These are phyloP conservation scores for Rallus crepitans DNA, from an alignment of 2,797 vertebrate genomes.

Conservation along the genomic window DNA sequence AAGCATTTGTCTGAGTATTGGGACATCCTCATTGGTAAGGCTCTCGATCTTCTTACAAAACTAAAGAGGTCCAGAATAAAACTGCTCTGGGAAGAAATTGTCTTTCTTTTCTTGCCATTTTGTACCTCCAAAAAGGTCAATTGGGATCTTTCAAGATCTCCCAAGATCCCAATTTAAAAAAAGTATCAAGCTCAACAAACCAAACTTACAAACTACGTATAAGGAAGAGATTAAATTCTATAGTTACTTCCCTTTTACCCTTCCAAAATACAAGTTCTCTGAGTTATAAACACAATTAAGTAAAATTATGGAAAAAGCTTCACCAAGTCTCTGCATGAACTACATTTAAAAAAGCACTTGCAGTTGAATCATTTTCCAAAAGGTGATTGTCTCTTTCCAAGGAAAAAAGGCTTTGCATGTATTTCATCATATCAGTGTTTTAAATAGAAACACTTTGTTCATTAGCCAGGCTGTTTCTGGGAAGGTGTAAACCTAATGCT, in stretches of 20 bases:
- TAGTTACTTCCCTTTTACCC: neutral
- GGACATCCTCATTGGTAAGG: neutral
- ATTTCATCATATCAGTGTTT: neutral
- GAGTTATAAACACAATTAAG: neutral
- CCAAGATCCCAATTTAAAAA: neutral
- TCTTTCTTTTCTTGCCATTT: neutral
- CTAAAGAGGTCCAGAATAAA: neutral
- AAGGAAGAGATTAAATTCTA: neutral
- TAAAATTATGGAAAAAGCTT: neutral
- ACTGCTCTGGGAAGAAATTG: neutral
- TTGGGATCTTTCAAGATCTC: too few relatives aligned
- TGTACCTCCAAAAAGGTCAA: neutral
- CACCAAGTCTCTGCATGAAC: neutral
- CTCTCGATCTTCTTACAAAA: neutral
- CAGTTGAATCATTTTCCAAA: neutral
- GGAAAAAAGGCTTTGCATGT: neutral
- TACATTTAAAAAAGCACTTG: neutral
- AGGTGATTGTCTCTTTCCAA: neutral
- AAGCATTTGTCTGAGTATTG: neutral
- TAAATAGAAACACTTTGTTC: constrained; percentile 1
- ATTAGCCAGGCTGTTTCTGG: neutral
- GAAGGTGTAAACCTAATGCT: neutral
- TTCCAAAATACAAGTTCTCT: neutral
- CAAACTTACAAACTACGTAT: neutral
- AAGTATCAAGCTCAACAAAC: neutral